Conservation (phyloP, 2,888 invertebrate species). For the Cryptus armator region DNA sequence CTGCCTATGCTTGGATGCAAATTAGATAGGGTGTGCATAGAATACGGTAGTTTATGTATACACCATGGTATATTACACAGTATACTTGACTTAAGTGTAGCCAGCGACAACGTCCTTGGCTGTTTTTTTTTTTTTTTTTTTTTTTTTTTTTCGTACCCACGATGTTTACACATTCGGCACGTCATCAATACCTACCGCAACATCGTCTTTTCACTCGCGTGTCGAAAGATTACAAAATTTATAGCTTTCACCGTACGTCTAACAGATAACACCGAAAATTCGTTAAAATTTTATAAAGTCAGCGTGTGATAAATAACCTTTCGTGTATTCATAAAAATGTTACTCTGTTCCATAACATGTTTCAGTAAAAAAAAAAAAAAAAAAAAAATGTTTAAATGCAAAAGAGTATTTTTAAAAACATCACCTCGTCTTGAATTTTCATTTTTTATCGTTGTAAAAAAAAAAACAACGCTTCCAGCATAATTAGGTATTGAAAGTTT, state of each 20-base stretch:
- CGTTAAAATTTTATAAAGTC: constrained; percentile 34
- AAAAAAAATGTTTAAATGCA: not conserved
- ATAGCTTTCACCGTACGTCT: too few relatives aligned
- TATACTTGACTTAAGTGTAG: constrained; percentile 27
- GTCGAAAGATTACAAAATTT: too few relatives aligned
- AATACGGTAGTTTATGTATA: constrained; percentile 46
- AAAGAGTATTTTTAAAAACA: too few relatives aligned
- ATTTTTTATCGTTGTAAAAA: not conserved
- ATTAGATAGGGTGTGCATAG: constrained; percentile 77
- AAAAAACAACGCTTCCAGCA: too few relatives aligned
- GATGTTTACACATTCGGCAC: constrained; percentile 33
- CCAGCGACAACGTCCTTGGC: constrained; percentile 13
- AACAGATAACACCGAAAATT: constrained; percentile 8
- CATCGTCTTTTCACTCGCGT: too few relatives aligned
- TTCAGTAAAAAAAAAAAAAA: not conserved
- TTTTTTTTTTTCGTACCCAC: constrained; percentile 15
- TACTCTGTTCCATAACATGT: not conserved
- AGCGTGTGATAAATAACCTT: constrained; percentile 2
- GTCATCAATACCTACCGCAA: constrained; percentile 33
- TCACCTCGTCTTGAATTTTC: not conserved
- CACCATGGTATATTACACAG: constrained; percentile 21
- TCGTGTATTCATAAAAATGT: not conserved
- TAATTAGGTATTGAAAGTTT: not conserved
- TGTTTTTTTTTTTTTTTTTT: constrained; percentile 22
- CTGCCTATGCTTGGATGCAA: constrained; percentile 79